Conservation (phyloP, 2,888 invertebrate species). For the Pelosia muscerda region DNA sequence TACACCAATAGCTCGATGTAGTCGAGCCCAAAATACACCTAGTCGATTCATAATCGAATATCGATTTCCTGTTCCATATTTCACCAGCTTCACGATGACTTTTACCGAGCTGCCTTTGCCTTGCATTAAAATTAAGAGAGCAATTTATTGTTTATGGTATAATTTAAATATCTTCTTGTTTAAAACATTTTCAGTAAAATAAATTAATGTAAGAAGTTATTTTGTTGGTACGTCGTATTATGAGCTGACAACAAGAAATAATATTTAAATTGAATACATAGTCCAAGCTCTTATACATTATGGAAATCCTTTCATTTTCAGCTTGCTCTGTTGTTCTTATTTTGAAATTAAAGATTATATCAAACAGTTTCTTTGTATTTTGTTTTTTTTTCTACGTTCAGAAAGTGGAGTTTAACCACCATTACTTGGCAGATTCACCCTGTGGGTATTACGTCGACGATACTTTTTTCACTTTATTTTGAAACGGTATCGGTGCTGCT, state of each 20-base stretch:
- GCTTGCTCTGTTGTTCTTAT: background rate
- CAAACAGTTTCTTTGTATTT: no score
- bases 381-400: background rate
- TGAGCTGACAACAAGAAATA: background rate
- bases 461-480: background rate
- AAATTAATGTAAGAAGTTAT: background rate
- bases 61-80: slow-evolving; percentile 35
- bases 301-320: background rate
- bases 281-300: background rate
- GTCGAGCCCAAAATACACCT: slow-evolving; percentile 19
- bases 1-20: slow-evolving; percentile 15
- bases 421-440: background rate
- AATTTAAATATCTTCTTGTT: slow-evolving; percentile 13
- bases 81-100: slow-evolving; percentile 15
- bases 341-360: background rate
- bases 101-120: slow-evolving; percentile 6
- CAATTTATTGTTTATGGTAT: slow-evolving; percentile 16
- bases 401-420: background rate
- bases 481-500: background rate
- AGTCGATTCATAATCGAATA: slow-evolving; percentile 39
- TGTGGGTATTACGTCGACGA: background rate
- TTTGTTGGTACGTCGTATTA: background rate
- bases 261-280: slow-evolving; percentile 2
- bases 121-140: slow-evolving; percentile 21
- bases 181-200: slow-evolving; percentile 9